Conservation (phyloP, 2,888 invertebrate genomes). For the Calameuta idolon region DNA sequence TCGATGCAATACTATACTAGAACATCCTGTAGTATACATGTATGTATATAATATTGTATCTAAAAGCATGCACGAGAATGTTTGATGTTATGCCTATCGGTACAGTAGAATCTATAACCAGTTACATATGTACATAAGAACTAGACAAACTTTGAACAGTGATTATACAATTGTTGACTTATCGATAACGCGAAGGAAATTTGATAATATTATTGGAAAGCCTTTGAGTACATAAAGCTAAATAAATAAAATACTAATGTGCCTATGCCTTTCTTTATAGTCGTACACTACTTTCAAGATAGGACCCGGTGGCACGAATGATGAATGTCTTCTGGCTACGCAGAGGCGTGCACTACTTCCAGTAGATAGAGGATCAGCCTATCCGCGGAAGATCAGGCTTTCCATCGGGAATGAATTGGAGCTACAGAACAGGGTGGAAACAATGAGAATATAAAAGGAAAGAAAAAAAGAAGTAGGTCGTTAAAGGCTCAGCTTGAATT, state of each 20-base stretch:
- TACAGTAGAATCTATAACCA: background rate
- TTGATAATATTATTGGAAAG: background rate
- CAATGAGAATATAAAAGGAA: background rate
- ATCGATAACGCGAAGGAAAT: background rate
- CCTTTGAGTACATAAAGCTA: background rate
- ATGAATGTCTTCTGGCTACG: background rate
- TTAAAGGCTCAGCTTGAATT: background rate
- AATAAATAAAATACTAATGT: background rate
- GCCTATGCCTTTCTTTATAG: background rate
- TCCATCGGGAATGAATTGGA: background rate
- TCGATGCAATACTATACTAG: background rate
- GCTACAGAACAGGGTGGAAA: background rate
- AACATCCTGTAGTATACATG: background rate
- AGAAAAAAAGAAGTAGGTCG: background rate
- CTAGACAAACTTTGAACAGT: background rate
- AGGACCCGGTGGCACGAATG: background rate
- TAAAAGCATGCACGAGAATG: background rate
- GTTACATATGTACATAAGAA: background rate
- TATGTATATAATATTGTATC: background rate
- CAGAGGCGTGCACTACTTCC: background rate
- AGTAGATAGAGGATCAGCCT: background rate
- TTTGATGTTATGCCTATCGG: background rate
- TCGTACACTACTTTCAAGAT: background rate
- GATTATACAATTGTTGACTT: background rate
- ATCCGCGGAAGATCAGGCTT: background rate